Base-by-base conservation (phyloP, 2,797 vertebrate species). In the Sebastolobus altivelis region DNA sequence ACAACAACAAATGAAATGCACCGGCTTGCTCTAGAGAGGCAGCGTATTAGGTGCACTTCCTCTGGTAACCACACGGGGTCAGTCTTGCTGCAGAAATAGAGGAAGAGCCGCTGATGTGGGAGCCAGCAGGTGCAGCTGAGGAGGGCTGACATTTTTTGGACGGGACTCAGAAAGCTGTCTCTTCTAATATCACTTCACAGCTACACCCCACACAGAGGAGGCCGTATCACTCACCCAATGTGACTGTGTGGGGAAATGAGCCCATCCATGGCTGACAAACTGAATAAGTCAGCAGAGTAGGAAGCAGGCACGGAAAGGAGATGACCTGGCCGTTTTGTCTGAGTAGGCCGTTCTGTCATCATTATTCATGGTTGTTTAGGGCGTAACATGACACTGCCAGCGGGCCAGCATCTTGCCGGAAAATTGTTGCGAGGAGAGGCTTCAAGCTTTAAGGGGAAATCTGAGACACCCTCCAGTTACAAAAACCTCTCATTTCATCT, bases 221-320 rank as follows among this genome's bases (percentile, higher is more conserved):
- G 78, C 76, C 70, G 22, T 88, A 93, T 93, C 86, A 86, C 74
- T 94, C 87, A 86, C 76, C 54, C 73, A n/a, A 16, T 74, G 77
- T 78, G 84, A 82, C 77, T 67, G 68, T 71, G 20, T 54, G 62
- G 75, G 75, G 84, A 66, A 55, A 66, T 72, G 68, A 73, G 49
- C 35, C 69, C 79, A 79, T 79, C 82, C 81, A 69, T 55, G 76
- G 70, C 89, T 90, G 89, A 88, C 90, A 93, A 89, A 89, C 83
- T 82, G 86, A 90, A 93, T 94, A 93, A 92, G 83, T 94, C 92
- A 93, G 91, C 90, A 87, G 84, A 84, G 56, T 82, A 79, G 43
- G 72, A 74, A 78, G 82, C 75, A 67, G 62, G 73, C 56, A 72
- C 77, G 80, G 81, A 73, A 81, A 71, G 65, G 69, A 87, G 87